Percentiles rank a stretch among this genome's conserved stretches.
phyloP scores from a whole-genome alignment of 1,140 invertebrate species.

The Gryon sp. region DNA sequence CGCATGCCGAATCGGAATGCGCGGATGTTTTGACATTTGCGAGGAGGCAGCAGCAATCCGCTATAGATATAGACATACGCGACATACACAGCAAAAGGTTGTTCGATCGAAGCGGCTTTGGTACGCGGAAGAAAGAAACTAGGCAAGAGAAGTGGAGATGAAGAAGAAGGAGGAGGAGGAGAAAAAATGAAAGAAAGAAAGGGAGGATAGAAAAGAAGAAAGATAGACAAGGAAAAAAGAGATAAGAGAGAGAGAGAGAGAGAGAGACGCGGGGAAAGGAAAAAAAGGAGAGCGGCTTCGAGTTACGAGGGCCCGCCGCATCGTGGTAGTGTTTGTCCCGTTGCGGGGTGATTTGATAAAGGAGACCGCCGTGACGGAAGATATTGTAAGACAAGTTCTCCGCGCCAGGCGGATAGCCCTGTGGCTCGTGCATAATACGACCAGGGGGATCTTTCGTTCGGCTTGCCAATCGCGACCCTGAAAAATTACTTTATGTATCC shows the following conservation, averaged over 20 bases:
- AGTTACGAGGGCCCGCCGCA: slow-evolving; percentile 66
- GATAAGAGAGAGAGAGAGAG: no score
- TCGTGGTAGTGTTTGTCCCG: slow-evolving; percentile 69
- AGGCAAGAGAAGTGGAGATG: no score
- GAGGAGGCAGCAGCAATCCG: slow-evolving; percentile 29
- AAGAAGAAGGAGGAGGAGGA: no score
- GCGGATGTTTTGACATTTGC: slow-evolving; percentile 39
- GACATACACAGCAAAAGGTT: slow-evolving; percentile 27
- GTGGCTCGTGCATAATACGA: slow-evolving; percentile 66
- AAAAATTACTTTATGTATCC: slow-evolving; percentile 58
- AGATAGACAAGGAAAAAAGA: no score
- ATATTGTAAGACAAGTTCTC: slow-evolving; percentile 77
- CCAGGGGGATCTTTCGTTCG: slow-evolving; percentile 37
- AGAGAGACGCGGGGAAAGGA: background rate
- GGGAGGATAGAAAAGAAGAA: no score
- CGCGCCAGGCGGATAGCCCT: slow-evolving; percentile 73
- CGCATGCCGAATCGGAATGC: slow-evolving; percentile 30
- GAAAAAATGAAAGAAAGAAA: no score
- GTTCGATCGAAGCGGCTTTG: slow-evolving; percentile 29
- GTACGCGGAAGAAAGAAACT: slow-evolving; percentile 44
- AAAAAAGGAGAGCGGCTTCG: slow-evolving; percentile 54
- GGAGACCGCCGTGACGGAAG: slow-evolving; percentile 78
- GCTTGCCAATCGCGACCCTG: slow-evolving; percentile 47
- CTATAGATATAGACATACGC: slow-evolving; percentile 43
- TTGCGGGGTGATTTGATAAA: slow-evolving; percentile 76